Evolutionary conservation across 2,113 vertebrate species (phyloP), one percentile per base, ranked within the genome.

Genomic region (Tauraco erythrolophus): DNA sequence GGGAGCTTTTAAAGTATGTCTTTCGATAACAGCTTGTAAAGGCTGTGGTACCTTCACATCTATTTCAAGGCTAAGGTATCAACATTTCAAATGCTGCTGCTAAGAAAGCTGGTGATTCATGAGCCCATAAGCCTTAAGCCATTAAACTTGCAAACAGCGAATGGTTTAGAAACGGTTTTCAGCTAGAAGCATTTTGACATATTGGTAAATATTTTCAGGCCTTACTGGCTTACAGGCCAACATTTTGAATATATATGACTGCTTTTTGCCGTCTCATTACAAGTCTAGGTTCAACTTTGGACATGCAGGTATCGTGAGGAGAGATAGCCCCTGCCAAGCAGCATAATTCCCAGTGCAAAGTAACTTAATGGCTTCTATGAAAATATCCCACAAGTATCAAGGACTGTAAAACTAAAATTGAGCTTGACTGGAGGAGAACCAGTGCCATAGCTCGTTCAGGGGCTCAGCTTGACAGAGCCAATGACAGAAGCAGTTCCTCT

Each of bases 191-290:
- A 79, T 97, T 95, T 97, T 97, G 96, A 97, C 97, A 94, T 97
- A 97, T 95, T 95, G 92, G 95, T 97, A 97, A 97, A 97, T 97
- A 97, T 97, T 97, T 97, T 91, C 96, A 94, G 89, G 95, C 64
- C 84, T 96, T 97, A 57, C 89, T 89, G 91, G 91, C 92, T 97
- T 76, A 92, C 91, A 96, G 95, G 89, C 92, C 91, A 97, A 95
- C 89, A 95, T 97, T 96, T 97, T 97, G 95, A 97, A 97, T 97
- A 97, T 97, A 96, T 97, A 96, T 95, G 94, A 96, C 94, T 95
- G 46, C 70, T 96, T 95, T 91, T 95, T 94, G 92, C 95, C 77
- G 89, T 92, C 92, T 97, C 96, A 95, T 97, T 97, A 97, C 92
- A 89, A 61, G 94, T 76, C 89, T 91, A 65, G n/a, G 61, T 93